Evolutionary conservation across 64 coral and sea anemone genomes (phyloP).

Genomic region (Dendrophyllia cribrosa): DNA sequence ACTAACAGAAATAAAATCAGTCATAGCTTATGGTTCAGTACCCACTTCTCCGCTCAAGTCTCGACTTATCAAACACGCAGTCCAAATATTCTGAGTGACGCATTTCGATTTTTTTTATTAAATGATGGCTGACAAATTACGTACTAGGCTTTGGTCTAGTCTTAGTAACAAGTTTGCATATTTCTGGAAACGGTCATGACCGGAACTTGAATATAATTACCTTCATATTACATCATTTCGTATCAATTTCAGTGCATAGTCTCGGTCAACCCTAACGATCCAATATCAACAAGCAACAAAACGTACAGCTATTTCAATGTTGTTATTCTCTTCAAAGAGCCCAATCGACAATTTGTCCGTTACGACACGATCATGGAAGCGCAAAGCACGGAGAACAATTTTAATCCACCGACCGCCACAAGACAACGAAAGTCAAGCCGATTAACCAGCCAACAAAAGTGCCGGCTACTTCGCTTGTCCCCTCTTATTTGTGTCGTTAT

Average conservation of each 20-base stretch:
- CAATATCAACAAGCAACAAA: background rate
- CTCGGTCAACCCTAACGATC: background rate
- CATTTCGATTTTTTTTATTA: no score
- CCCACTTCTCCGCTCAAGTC: no score
- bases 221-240: background rate
- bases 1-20: no score
- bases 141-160: no score
- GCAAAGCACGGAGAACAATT: background rate
- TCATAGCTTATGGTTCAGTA: no score
- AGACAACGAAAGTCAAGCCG: background rate
- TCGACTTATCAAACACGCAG: no score
- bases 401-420: background rate
- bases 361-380: background rate
- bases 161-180: no score
- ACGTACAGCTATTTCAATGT: background rate
- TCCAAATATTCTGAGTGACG: no score
- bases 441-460: background rate
- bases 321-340: background rate
- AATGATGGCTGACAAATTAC: no score
- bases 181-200: no score
- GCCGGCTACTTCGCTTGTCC: background rate
- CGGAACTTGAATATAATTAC: background rate
- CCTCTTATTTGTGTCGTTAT: background rate
- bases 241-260: background rate
- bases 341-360: background rate